These are phyloP conservation scores for Illadopsis cleaveri DNA, from an alignment of 2,113 vertebrate species.

Conservation along the genomic window DNA sequence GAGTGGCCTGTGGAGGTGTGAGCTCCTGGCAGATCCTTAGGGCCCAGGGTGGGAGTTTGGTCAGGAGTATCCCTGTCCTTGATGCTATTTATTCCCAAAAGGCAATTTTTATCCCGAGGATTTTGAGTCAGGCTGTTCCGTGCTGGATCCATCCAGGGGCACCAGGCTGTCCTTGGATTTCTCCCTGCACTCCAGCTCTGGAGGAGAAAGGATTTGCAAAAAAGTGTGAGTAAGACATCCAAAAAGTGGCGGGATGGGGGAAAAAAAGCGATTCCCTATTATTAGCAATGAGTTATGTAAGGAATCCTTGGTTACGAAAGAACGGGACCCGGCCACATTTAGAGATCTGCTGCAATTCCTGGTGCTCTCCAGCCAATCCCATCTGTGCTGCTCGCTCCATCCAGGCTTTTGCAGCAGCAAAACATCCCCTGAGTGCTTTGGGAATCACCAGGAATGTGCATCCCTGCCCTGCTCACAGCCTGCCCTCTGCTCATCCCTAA, in stretches of 20 bases:
- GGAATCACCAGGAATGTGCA: not conserved
- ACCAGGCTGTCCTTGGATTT: not conserved
- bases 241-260: not conserved
- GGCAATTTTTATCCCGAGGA: not conserved
- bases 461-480: not conserved
- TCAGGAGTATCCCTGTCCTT: not conserved
- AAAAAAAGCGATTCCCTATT: not conserved
- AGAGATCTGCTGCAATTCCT: not conserved
- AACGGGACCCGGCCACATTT: not conserved
- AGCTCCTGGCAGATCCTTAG: not conserved
- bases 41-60: not conserved
- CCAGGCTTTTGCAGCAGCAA: fast-evolving
- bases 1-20: not conserved
- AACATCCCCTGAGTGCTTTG: fast-evolving
- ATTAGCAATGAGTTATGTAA: not conserved
- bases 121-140: fast-evolving
- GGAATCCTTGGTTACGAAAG: not conserved
- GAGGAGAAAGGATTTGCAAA: not conserved
- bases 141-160: not conserved
- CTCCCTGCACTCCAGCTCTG: not conserved
- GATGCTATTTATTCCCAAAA: no score
- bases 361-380: not conserved
- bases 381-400: not conserved
- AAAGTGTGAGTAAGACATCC: not conserved
- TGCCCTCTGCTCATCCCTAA: not conserved